Percentiles rank a stretch among this genome's conserved stretches.
Conservation (phyloP, 2,113 vertebrate genomes). For the Ameiurus melas region DNA sequence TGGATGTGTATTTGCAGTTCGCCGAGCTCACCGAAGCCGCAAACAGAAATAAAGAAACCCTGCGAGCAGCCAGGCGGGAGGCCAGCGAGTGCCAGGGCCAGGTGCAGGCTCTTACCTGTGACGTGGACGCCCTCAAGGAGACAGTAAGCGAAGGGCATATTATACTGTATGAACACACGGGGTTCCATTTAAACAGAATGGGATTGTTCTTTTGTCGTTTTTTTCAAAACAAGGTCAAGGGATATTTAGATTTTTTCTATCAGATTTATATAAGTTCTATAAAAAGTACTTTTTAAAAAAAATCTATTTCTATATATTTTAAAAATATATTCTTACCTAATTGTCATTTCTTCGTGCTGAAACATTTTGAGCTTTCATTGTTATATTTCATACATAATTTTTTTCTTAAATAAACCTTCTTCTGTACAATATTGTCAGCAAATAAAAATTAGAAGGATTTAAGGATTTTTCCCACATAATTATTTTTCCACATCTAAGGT, state of each 20-base stretch:
- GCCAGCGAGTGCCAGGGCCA: slow-evolving; percentile 91
- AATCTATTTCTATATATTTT: neutral
- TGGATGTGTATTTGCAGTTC: slow-evolving; percentile 73
- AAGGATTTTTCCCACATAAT: neutral
- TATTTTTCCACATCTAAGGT: neutral
- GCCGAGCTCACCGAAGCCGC: slow-evolving; percentile 91
- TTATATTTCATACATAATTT: neutral
- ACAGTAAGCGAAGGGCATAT: slow-evolving; percentile 79
- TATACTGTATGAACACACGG: neutral
- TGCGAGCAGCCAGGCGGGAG: slow-evolving; percentile 91
- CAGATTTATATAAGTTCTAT: neutral
- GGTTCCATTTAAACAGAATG: neutral
- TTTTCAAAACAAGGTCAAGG: neutral
- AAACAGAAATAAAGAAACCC: slow-evolving; percentile 84
- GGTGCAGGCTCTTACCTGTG: slow-evolving; percentile 92
- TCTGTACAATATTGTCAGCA: neutral
- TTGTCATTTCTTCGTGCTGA: neutral
- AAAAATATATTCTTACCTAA: neutral
- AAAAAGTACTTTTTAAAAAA: neutral
- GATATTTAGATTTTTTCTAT: neutral
- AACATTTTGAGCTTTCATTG: neutral
- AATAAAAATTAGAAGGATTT: neutral
- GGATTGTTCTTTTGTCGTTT: neutral
- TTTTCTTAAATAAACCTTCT: neutral
- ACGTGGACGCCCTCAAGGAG: slow-evolving; percentile 93